Evolutionary conservation across 1,140 invertebrate genomes (phyloP), one percentile per base, ranked within the genome.

Genomic region (Nasonia vitripennis): DNA sequence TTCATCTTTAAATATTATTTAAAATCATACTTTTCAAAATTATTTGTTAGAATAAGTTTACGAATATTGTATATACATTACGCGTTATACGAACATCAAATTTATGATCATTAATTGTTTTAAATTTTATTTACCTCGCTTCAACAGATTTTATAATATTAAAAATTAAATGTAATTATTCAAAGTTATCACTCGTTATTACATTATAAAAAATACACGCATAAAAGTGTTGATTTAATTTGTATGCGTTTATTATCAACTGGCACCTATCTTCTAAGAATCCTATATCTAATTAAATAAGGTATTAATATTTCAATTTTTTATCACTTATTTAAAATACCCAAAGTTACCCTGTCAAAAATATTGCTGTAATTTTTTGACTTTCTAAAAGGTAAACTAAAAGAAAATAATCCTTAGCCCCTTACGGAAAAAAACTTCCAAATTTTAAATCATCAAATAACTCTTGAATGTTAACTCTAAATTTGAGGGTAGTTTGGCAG

Each of bases 1-100:
- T 68, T 75, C 37, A 6, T 74, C 12, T 77, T 83, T 14, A 20
- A 67, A 77, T 78, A 83, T 34, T 75, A 55, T 77, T 67, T 3
- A 27, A 48, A 77, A 45, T 68, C 10, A 82, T 75, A 41, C 2
- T 7, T 68, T 83, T 77, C 51, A 31, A 77, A 83, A 83, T 83
- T 83, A 41, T 27, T 68, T 77, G 73, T 83, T 83, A 37, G 45
- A n/a, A 77, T 82, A 62, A 12, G 74, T 14, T 48, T 45, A 68
- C n/a, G 10, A 77, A n/a, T n/a, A 83, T 68, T 83, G 81, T 83
- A 83, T 78, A 83, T 77, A 83, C 55, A 68, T 83, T 83, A 83
- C 41, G 48, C 14, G 75, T 77, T 45, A 77, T 68, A 31, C 6
- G 41, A 5, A 67, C 11, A 78, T 27, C 2, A 68, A 83, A 83